Evolutionary conservation across 2,797 vertebrate species (phyloP).

Genomic region (Halcyon leucocephala): DNA sequence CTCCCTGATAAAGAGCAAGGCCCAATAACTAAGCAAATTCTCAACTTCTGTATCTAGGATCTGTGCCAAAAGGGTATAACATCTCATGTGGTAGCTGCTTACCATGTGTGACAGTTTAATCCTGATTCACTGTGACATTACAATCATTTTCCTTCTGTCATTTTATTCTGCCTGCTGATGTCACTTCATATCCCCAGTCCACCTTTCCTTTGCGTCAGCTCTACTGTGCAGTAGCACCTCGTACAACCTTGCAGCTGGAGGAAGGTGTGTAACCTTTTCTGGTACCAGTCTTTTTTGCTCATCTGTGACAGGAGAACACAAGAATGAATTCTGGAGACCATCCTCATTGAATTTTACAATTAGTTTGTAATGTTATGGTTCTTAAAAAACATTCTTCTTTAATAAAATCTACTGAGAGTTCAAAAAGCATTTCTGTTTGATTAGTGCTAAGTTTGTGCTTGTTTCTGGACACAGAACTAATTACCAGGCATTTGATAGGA

Average conservation of each 20-base stretch:
- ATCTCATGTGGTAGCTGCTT: not conserved
- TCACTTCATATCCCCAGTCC: not conserved
- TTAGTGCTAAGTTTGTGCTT: not conserved
- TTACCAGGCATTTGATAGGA: not conserved
- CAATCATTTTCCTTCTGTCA: slow-evolving; percentile 17
- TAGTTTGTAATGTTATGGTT: not conserved
- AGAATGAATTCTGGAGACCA: not conserved
- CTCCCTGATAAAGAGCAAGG: not conserved
- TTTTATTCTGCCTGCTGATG: not conserved
- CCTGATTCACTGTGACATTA: slow-evolving; percentile 36
- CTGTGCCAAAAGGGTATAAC: not conserved
- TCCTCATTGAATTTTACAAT: not conserved
- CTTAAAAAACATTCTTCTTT: not conserved
- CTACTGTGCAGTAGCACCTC: rapidly evolving
- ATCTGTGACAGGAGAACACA: not conserved
- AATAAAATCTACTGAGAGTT: not conserved
- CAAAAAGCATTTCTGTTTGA: not conserved
- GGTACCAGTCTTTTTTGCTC: not conserved
- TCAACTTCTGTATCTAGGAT: not conserved
- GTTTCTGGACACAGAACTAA: not conserved
- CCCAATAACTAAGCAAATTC: not conserved
- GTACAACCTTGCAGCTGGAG: not conserved
- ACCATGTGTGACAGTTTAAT: not conserved
- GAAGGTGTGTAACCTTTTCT: not conserved
- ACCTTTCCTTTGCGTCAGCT: not conserved